Conservation (phyloP, 2,797 vertebrate species). For the Pangasius djambal region DNA sequence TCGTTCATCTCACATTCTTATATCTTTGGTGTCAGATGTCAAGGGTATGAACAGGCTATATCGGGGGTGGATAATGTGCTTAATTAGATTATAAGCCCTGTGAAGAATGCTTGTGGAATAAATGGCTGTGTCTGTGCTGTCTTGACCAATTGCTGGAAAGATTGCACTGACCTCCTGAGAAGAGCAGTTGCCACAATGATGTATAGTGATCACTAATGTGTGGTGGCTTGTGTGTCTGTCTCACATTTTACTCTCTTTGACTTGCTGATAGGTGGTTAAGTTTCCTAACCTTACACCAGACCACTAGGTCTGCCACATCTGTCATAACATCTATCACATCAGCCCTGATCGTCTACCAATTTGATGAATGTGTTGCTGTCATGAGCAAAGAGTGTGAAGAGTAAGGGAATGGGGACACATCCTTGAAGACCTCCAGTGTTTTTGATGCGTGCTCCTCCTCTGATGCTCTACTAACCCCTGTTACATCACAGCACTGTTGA, state of each 20-base stretch:
- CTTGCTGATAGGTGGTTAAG: background rate
- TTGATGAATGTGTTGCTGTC: background rate
- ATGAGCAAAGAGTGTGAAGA: background rate
- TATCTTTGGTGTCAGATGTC: background rate
- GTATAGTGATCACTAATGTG: background rate
- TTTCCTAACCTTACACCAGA: background rate
- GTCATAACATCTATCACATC: background rate
- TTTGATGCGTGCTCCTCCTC: background rate
- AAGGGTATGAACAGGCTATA: background rate
- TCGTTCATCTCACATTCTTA: conserved; percentile 4
- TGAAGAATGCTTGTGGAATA: background rate
- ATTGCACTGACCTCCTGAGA: background rate
- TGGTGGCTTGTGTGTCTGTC: background rate
- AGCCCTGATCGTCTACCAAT: background rate
- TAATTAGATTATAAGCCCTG: conserved; percentile 1
- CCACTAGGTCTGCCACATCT: background rate
- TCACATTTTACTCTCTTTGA: background rate
- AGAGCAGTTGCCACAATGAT: background rate
- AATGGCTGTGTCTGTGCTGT: background rate
- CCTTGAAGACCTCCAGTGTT: background rate
- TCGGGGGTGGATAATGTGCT: background rate
- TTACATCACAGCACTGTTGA: background rate
- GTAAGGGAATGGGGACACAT: background rate
- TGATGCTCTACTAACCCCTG: background rate
- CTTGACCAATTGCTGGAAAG: background rate